Percentiles rank a stretch among this genome's conserved stretches.
Conservation (phyloP, 2,888 invertebrate genomes). For the Leucania comma region DNA sequence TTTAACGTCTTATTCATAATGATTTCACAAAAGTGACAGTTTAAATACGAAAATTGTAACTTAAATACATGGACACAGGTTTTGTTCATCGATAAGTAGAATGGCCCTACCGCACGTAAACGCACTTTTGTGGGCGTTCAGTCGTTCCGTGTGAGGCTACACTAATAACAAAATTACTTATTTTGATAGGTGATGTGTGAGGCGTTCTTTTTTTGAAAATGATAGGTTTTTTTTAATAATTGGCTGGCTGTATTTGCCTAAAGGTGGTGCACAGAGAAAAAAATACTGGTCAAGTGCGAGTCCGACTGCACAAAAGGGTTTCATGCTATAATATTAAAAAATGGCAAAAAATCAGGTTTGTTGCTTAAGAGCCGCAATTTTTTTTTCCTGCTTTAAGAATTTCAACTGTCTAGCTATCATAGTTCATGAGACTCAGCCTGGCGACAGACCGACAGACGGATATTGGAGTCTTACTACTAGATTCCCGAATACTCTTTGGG, state of each 20-base stretch:
- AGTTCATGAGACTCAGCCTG: no score
- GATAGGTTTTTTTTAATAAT: constrained; percentile 15
- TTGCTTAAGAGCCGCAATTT: no score
- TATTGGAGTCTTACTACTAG: no score
- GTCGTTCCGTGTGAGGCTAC: constrained; percentile 44
- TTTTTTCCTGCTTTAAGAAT: no score
- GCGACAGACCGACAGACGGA: no score
- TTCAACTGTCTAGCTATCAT: no score
- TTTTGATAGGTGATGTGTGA: constrained; percentile 38
- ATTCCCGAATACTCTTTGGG: no score
- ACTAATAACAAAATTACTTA: constrained; percentile 59
- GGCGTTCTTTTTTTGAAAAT: constrained; percentile 19
- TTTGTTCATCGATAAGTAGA: background rate
- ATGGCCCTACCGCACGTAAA: constrained; percentile 34
- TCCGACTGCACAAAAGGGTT: no score
- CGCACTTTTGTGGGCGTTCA: constrained; percentile 53
- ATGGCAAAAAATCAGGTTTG: no score
- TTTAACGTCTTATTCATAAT: no score
- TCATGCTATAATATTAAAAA: no score
- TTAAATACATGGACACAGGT: background rate
- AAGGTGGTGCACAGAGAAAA: background rate
- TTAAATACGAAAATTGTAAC: background rate
- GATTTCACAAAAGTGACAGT: background rate
- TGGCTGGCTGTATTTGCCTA: constrained; percentile 28
- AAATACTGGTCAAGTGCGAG: no score